These are phyloP conservation scores for Gortyna flavago DNA, from an alignment of 2,888 invertebrate species.

Conservation along the genomic window DNA sequence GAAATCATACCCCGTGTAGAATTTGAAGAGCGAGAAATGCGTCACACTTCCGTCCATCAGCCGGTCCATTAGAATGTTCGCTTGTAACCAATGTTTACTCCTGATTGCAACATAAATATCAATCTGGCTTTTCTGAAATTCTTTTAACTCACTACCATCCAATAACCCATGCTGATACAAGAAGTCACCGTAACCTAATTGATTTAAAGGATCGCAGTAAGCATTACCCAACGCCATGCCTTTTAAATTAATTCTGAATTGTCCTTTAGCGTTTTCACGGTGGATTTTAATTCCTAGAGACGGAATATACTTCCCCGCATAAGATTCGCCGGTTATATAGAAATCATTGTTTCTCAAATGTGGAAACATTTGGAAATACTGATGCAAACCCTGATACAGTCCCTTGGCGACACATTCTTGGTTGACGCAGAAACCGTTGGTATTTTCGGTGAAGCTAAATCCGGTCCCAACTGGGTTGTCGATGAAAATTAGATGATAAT, in stretches of 20 bases:
- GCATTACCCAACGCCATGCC: conserved; percentile 89
- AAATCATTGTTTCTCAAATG: conserved; percentile 87
- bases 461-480: conserved; percentile 92
- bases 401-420: conserved; percentile 89
- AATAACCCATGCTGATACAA: conserved; percentile 88
- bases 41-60: conserved; percentile 87
- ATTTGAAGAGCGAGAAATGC: conserved; percentile 89
- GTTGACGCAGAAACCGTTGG: conserved; percentile 88
- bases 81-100: conserved; percentile 91
- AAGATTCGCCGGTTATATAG: conserved; percentile 91
- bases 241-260: conserved; percentile 84
- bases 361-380: conserved; percentile 91
- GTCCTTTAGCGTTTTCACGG: conserved; percentile 77
- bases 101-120: conserved; percentile 90
- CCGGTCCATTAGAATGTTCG: conserved; percentile 92
- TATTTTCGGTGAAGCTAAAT: conserved; percentile 90
- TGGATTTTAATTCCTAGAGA: conserved; percentile 88
- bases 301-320: conserved; percentile 90
- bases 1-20: conserved; percentile 92
- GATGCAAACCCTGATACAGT: conserved; percentile 87
- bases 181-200: conserved; percentile 86
- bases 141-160: conserved; percentile 89
- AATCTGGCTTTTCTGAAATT: conserved; percentile 90
- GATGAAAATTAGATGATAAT: conserved; percentile 90
- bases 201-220: conserved; percentile 87